Evolutionary conservation across 2,888 invertebrate genomes (phyloP), one percentile per base, ranked within the genome.

Genomic region (Boloria selene): DNA sequence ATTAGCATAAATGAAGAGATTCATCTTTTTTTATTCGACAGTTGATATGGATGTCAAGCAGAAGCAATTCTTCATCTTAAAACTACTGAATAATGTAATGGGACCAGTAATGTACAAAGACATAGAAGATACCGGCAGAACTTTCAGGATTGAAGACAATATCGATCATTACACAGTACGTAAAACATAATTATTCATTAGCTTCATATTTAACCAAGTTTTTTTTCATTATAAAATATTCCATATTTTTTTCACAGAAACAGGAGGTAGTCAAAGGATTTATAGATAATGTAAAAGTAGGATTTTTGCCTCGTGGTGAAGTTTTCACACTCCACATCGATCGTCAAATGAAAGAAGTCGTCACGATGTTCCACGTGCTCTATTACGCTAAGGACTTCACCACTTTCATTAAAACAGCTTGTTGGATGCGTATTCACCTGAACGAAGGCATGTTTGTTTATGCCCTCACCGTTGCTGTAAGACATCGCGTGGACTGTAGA

Each of bases 371-470:
- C 85, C 93, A 93, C 73, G 79, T 93, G 75, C 81, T 93, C 62
- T 93, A 89, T 82, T 93, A 90, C 70, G 92, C 93, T 70, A 93
- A 93, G 74, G 93, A 93, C 80, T 93, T 92, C 72, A 78, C 82
- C 44, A 87, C 92, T 26, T 93, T 93, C 83, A 77, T 90, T 54
- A 88, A 88, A 68, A 90, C 89, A 10, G 93, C 93, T 10, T 86
- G 86, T 76, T 93, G 90, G 90, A 91, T 92, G 84, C 91, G 93
- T 62, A 79, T 90, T 26, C 76, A 92, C 77, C 73, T 93, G 64
- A 93, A 94, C 78, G 93, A 93, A 77, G 93, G 93, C 69, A 92
- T 93, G 89, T 94, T 94, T 72, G 90, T 93, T 13, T 94, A 93
- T 74, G 93, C 93, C 60, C 82, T 93, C 18, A 92, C 90, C 68